Conservation (phyloP, 2,888 invertebrate species). For the Acrobasis consociella region DNA sequence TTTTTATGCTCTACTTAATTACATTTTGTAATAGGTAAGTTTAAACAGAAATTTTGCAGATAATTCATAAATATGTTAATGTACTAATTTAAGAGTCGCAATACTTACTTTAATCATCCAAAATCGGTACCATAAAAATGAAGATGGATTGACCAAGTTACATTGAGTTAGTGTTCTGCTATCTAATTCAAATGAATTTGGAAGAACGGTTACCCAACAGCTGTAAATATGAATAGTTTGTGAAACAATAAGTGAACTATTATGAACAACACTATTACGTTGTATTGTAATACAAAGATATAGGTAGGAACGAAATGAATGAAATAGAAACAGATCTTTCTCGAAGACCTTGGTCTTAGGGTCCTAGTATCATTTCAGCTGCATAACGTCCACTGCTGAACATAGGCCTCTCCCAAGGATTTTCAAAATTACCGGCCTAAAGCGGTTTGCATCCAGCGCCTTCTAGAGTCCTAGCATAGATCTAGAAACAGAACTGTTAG, state of each 20-base stretch:
- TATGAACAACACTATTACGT: conserved; percentile 5
- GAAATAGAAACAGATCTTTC: background rate
- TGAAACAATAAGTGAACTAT: conserved; percentile 13
- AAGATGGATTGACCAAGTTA: background rate
- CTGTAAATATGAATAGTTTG: background rate
- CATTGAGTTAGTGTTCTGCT: background rate
- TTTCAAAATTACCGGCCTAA: no score
- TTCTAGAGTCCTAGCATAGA: no score
- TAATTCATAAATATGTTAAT: background rate
- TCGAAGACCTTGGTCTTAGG: no score
- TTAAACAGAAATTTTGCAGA: background rate
- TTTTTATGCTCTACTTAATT: conserved; percentile 19
- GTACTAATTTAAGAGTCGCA: background rate
- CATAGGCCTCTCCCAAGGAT: no score
- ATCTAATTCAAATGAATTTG: background rate
- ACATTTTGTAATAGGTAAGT: conserved; percentile 1
- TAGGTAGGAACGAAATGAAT: background rate
- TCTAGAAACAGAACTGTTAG: no score
- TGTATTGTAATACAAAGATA: background rate
- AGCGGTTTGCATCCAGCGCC: no score
- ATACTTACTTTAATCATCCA: background rate
- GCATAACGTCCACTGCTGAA: no score
- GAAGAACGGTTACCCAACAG: background rate
- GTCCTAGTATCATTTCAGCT: no score
- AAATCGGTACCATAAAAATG: background rate